Conservation (phyloP, 2,888 invertebrate genomes). For the Drosophila picticornis region DNA sequence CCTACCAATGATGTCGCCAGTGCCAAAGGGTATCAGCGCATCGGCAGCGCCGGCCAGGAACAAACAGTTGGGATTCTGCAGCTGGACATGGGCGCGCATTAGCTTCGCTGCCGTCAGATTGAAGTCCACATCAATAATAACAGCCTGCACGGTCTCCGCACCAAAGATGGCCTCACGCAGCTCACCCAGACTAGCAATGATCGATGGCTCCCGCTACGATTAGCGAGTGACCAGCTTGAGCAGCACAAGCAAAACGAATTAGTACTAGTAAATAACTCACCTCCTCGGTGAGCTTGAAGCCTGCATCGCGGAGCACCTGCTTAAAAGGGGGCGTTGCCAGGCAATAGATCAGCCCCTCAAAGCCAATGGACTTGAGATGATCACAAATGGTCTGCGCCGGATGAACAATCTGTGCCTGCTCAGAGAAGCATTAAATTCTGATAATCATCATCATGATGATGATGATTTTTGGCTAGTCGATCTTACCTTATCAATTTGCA, state of each 20-base stretch:
- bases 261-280: conserved; percentile 60
- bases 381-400: conserved; percentile 86
- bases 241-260: not conserved
- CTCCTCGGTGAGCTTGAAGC: conserved; percentile 84
- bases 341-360: conserved; percentile 85
- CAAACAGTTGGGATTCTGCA: conserved; percentile 85
- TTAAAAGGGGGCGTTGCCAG: conserved; percentile 83
- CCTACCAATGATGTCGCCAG: conserved; percentile 75
- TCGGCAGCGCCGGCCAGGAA: conserved; percentile 86
- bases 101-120: conserved; percentile 85
- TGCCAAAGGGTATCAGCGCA: conserved; percentile 77
- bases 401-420: conserved; percentile 80
- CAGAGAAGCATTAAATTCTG: not conserved
- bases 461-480: not conserved
- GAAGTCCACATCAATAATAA: conserved; percentile 86
- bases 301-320: conserved; percentile 83
- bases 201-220: conserved; percentile 42
- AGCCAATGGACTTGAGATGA: conserved; percentile 85
- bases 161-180: conserved; percentile 76
- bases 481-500: conserved; percentile 77
- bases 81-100: conserved; percentile 85
- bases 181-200: conserved; percentile 64
- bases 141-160: conserved; percentile 84
- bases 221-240: not conserved
- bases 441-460: not conserved